Base-by-base conservation (phyloP, 2,888 invertebrate genomes). In the Drosophila flavopinicola region DNA sequence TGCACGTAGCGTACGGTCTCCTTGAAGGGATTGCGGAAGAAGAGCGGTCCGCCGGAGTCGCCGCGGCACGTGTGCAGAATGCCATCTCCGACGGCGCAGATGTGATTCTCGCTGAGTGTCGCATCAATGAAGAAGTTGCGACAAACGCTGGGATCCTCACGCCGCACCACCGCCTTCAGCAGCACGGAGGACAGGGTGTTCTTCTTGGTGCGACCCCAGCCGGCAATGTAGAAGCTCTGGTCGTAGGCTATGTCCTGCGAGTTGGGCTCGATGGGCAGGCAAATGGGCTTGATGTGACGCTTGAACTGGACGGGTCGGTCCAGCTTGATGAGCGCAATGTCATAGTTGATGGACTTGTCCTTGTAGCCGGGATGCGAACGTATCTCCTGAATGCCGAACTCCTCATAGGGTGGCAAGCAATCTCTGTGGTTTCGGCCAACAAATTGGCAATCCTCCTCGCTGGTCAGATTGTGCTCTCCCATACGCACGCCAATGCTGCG, bases 301-400 rank as follows among this genome's bases (percentile, higher is more conserved):
- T 64, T 33, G 37, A 66, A 42, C 78, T 48, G 41, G 0, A 88
- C 90, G 7, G 70, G 17, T 0, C 76, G 74, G 25, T 85, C 59
- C 2, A 91, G 48, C 72, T 93, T 92, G 48, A 94, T 86, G 4
- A 95, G 84, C 0, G 93, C 94, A 42, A 95, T 92, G 71, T 95
- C 95, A 70, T 94, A 90, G 10, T 90, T 88, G 13, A 91, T 84
- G 23, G 75, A 78, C 0, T 69, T 52, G 1, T 65, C 61, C 4
- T 60, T 92, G 70, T 93, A 94, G 3, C 91, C 90, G 0, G 92
- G 92, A 88, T 94, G 94, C 2, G 91, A 85, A 11, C 92, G 91
- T 13, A 91, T 78, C 37, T 83, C 66, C 3, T 75, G 87, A 7
- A 91, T 67, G 6, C 78, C 88, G 48, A 76, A 84, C 35, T 92